Base-by-base conservation (phyloP, 2,113 vertebrate species). In the Podarcis cretensis region DNA sequence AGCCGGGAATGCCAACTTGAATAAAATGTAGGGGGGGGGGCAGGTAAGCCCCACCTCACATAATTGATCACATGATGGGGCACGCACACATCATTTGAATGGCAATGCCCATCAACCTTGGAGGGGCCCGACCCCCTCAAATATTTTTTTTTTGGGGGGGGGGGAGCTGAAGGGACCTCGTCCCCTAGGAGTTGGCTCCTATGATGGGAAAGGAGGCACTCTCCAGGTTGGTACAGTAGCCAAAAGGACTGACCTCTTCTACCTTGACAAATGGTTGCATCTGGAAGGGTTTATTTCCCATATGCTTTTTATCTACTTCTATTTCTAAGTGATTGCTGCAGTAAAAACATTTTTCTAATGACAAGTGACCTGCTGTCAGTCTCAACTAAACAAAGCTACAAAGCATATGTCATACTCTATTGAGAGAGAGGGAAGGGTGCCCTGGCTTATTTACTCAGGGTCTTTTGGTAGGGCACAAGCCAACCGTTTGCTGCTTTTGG, bases 261-360 rank as follows among this genome's bases (percentile, higher is more conserved):
- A 87, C 86, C 74, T 73, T 90, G n/a, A 79, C 48, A 54, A 76
- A 0, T 84, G 37, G 3, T 25, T 81, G 43, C 20, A 63, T 78
- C 91, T 89, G 85, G 35, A 93, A 91, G 8, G 30, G 54, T 81
- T 91, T 66, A 66, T 91, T 92, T 95, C 90, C 82, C 87, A 85
- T 30, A 81, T 88, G 65, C 30, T 74, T 92, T 94, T 90, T 89
- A 66, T 91, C 59, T 65, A 2, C 30, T 35, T 92, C 6, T 85
- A 85, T 78, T 63, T 86, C 16, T 78, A 85, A 91, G 30, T 78
- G 13, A 8, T 75, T 79, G 73, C 81, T 92, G 8, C 43, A 65
- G 43, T 71, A 85, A 75, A 40, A 84, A 84, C 82, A 21, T 40
- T 93, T 35, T 86, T 66, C 27, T 90, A 88, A 69, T 81, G 65